phyloP scores from a whole-genome alignment of 2,797 vertebrate species.

The Micrastur ruficollis region DNA sequence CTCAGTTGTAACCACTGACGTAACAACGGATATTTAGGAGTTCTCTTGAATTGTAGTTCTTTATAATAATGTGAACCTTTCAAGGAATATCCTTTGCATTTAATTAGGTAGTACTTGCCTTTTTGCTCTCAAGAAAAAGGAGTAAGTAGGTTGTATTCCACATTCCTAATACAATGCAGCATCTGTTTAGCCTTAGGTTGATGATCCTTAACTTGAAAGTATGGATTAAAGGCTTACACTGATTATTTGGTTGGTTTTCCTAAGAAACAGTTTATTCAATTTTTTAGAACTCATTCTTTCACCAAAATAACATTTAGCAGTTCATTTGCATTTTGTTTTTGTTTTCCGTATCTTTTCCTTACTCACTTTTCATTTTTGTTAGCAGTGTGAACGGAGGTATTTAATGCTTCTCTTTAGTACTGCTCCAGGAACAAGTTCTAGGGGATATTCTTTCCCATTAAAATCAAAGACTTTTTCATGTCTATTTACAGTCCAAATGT shows the following conservation, averaged over 20 bases:
- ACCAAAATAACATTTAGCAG: conserved; percentile 35
- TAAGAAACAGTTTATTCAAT: conserved; percentile 46
- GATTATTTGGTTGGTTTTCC: conserved; percentile 65
- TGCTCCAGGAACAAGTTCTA: conserved; percentile 61
- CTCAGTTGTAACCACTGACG: conserved; percentile 59
- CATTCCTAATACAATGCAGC: conserved; percentile 73
- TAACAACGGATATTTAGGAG: conserved; percentile 37
- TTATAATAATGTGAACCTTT: conserved; percentile 64
- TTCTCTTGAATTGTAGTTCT: conserved; percentile 68
- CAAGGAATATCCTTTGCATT: conserved; percentile 72
- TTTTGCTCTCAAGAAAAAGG: conserved; percentile 68
- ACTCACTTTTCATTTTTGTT: conserved; percentile 41
- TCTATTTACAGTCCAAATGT: conserved; percentile 79
- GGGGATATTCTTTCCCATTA: conserved; percentile 58
- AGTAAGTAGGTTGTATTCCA: conserved; percentile 69
- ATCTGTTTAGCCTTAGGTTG: conserved; percentile 75
- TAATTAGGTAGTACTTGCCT: conserved; percentile 71
- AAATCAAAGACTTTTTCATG: conserved; percentile 73
- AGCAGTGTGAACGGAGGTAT: conserved; percentile 64
- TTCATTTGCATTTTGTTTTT: conserved; percentile 46
- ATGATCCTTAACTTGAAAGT: conserved; percentile 71
- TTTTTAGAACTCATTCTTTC: conserved; percentile 56
- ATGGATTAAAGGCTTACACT: conserved; percentile 70
- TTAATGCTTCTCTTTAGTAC: conserved; percentile 68
- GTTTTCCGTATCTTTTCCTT: conserved; percentile 34